Evolutionary conservation across 2,797 vertebrate species (phyloP).

Genomic region (Sebastes variabilis): DNA sequence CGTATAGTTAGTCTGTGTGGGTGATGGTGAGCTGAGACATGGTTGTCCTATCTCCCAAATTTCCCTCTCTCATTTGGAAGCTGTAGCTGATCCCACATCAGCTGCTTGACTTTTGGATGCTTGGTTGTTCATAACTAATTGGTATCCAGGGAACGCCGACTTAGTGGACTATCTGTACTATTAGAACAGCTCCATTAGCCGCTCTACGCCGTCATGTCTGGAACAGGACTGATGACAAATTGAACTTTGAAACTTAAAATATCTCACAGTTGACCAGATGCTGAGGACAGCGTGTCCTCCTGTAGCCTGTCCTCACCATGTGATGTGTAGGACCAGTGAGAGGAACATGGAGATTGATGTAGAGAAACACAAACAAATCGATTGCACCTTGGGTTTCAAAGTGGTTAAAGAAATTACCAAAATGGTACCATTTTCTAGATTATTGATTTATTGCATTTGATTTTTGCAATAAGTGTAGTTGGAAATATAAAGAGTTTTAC

Average conservation of each 20-base stretch:
- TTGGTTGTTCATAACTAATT: conserved; percentile 46
- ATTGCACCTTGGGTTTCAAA: not conserved
- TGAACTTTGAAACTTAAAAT: conserved; percentile 48
- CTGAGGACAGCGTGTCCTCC: conserved; percentile 45
- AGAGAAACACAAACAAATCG: conserved; percentile 6
- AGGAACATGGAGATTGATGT: conserved; percentile 21
- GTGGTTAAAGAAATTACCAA: not conserved
- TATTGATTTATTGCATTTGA: not conserved
- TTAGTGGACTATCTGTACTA: conserved; percentile 61
- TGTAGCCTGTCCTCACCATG: conserved; percentile 6
- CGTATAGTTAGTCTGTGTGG: not conserved
- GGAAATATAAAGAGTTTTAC: not conserved
- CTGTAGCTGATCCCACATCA: conserved; percentile 24
- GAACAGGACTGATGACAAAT: conserved; percentile 65
- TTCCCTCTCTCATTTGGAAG: conserved; percentile 18
- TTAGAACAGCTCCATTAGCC: conserved; percentile 72
- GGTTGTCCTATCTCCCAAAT: not conserved
- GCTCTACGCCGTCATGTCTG: conserved; percentile 32
- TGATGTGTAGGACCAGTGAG: conserved; percentile 20
- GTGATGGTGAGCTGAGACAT: not conserved
- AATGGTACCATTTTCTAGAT: not conserved
- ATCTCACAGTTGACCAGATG: conserved; percentile 46
- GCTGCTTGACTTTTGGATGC: conserved; percentile 33
- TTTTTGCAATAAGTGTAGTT: not conserved
- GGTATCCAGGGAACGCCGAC: conserved; percentile 68